A percentile compares a stretch with the other conserved stretches of the same genome.
These are phyloP conservation scores for Heliconius himera DNA, from an alignment of 1,140 invertebrate species.

Conservation along the genomic window DNA sequence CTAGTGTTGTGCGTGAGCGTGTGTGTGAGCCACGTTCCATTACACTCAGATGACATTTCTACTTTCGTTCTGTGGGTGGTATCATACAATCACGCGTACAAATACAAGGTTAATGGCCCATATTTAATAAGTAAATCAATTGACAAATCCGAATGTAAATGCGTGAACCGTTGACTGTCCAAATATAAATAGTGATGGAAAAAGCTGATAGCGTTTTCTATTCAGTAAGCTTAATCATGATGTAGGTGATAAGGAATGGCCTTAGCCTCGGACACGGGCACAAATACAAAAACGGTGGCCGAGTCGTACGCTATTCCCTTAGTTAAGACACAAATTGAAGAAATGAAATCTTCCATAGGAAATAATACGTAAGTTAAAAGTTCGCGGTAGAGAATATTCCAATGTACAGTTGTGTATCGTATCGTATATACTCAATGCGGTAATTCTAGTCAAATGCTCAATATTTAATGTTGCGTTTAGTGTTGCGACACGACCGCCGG, in stretches of 20 bases:
- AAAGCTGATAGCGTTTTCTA: constrained; percentile 59
- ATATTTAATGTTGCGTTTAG: constrained; percentile 57
- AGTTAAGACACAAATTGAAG: constrained; percentile 75
- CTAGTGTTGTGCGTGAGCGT: constrained; percentile 21
- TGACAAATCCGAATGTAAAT: constrained; percentile 66
- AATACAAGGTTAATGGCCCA: constrained; percentile 68
- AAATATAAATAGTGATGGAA: constrained; percentile 57
- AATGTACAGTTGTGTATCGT: constrained; percentile 38
- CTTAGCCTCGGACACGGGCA: constrained; percentile 66
- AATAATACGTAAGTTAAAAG: constrained; percentile 76
- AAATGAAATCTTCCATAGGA: constrained; percentile 79
- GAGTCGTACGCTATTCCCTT: constrained; percentile 67
- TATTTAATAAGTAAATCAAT: constrained; percentile 80
- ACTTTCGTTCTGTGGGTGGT: constrained; percentile 57
- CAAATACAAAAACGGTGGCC: constrained; percentile 63
- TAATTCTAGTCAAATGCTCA: constrained; percentile 71
- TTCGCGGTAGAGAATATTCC: constrained; percentile 60
- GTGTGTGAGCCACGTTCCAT: constrained; percentile 31
- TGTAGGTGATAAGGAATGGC: constrained; percentile 66
- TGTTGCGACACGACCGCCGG: constrained; percentile 45
- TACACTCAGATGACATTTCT: constrained; percentile 55
- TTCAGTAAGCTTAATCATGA: constrained; percentile 56
- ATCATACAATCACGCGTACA: constrained; percentile 64
- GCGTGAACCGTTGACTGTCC: constrained; percentile 67
- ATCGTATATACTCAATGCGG: constrained; percentile 43